phyloP scores from a whole-genome alignment of 2,888 invertebrate genomes.

The Brachylomia viminalis region DNA sequence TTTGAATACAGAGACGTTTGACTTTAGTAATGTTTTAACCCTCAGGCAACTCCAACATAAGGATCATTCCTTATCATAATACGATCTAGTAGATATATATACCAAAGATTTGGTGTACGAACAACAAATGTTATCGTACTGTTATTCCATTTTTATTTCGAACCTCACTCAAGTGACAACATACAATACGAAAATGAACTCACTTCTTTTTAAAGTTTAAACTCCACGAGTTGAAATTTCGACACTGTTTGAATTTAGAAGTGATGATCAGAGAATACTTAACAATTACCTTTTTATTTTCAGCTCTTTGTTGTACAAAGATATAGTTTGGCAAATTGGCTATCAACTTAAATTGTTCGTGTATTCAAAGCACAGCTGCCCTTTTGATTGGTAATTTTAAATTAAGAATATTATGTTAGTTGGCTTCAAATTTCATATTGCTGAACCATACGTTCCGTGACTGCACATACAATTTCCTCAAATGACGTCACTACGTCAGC shows the following conservation, averaged over 20 bases:
- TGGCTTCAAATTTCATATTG: background rate
- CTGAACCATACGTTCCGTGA: background rate
- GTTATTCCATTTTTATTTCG: background rate
- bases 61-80: constrained; percentile 36
- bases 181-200: background rate
- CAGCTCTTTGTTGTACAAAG: background rate
- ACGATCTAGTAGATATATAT: too few species aligned
- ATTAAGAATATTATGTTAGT: background rate
- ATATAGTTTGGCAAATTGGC: background rate
- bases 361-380: background rate
- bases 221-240: too few species aligned
- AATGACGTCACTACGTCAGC: too few species aligned
- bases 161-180: background rate
- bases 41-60: background rate
- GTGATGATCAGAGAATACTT: background rate
- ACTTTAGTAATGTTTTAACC: background rate
- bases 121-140: background rate
- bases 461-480: background rate
- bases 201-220: background rate
- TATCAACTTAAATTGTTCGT: background rate
- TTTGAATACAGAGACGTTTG: background rate
- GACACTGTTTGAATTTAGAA: background rate
- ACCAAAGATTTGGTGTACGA: background rate
- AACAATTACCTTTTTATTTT: background rate
- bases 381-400: background rate